Conservation (phyloP, 1,140 invertebrate species). For the Sycophaga agraensis region DNA sequence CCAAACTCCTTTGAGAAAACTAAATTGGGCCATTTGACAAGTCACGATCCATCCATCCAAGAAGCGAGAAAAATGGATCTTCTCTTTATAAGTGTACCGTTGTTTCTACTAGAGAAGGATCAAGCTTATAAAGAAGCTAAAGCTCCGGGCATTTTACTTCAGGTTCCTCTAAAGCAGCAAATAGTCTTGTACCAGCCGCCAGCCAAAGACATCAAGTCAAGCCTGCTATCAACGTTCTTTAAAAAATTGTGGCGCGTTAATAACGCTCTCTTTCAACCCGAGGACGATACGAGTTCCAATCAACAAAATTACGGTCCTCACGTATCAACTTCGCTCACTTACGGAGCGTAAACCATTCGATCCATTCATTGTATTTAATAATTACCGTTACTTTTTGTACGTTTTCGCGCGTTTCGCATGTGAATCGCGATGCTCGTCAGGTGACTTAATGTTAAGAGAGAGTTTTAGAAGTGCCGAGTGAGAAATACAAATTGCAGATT, state of each 20-base stretch:
- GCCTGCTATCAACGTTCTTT: conserved; percentile 37
- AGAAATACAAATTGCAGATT: too few relatives aligned
- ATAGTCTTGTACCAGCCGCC: conserved; percentile 41
- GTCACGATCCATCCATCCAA: too few relatives aligned
- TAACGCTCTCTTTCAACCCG: conserved; percentile 37
- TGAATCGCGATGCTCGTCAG: too few relatives aligned
- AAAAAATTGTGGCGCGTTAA: conserved; percentile 38
- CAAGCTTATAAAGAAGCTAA: conserved; percentile 20
- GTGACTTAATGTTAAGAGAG: too few relatives aligned
- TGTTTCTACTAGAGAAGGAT: conserved; percentile 20
- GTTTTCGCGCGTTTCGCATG: too few relatives aligned
- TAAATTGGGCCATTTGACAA: too few relatives aligned
- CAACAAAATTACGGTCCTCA: neutral
- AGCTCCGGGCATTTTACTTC: conserved; percentile 33
- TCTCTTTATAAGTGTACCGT: neutral
- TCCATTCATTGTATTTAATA: too few relatives aligned
- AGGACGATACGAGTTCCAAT: conserved; percentile 15
- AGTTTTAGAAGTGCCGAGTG: too few relatives aligned
- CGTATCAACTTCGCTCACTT: conserved; percentile 8
- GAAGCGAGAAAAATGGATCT: too few relatives aligned
- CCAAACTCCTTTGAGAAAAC: too few relatives aligned
- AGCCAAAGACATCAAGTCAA: conserved; percentile 31
- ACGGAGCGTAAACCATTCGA: neutral
- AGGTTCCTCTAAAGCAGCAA: conserved; percentile 44
- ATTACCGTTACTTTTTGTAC: too few relatives aligned